Conservation (phyloP, 2,113 vertebrate genomes). For the Pteruthius melanotis region DNA sequence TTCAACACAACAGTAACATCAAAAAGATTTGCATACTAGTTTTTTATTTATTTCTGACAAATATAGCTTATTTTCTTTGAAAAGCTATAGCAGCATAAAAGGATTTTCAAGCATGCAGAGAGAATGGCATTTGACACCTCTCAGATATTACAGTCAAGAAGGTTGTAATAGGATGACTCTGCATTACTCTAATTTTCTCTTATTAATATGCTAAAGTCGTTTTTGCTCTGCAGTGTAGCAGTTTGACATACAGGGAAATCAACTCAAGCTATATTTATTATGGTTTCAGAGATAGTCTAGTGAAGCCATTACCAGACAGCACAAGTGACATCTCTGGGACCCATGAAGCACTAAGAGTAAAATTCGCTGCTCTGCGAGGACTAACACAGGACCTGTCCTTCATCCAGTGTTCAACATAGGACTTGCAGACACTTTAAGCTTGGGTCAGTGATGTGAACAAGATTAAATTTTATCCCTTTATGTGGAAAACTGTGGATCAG, state of each 20-base stretch:
- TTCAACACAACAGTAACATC: neutral
- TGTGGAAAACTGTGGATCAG: neutral
- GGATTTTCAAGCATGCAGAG: neutral
- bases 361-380: neutral
- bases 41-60: neutral
- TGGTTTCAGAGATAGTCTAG: neutral
- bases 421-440: neutral
- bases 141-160: neutral
- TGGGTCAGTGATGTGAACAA: neutral
- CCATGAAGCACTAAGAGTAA: neutral
- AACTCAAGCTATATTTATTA: neutral
- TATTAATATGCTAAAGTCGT: neutral
- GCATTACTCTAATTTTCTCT: neutral
- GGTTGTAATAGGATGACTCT: neutral
- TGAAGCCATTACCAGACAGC: neutral
- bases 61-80: neutral
- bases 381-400: neutral
- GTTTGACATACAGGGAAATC: neutral
- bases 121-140: neutral
- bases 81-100: neutral
- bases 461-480: neutral
- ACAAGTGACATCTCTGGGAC: neutral
- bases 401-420: neutral
- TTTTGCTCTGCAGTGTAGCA: neutral
- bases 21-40: neutral